These are phyloP conservation scores for Dicyrtomina minuta DNA, from an alignment of 2,888 invertebrate genomes.

Conservation along the genomic window DNA sequence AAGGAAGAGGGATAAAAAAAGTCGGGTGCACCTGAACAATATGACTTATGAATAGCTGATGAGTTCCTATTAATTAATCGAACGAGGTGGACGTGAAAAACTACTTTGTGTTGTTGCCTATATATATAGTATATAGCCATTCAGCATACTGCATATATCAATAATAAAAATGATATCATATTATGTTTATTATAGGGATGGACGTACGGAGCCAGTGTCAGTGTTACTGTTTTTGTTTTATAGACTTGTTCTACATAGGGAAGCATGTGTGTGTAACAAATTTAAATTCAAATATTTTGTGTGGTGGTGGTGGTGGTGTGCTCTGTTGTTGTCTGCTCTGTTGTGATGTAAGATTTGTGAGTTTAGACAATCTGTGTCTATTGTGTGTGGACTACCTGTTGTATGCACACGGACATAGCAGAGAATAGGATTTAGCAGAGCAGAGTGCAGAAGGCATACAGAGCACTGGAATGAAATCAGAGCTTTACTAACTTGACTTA, in stretches of 20 bases:
- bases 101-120: neutral
- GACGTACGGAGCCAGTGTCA: no score
- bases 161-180: no score
- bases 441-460: neutral
- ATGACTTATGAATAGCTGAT: conserved; percentile 35
- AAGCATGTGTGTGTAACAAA: no score
- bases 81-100: neutral
- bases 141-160: no score
- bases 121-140: neutral
- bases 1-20: neutral
- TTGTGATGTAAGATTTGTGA: no score
- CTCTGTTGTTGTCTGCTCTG: no score
- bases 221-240: no score
- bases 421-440: neutral
- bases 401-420: neutral
- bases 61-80: conserved; percentile 33
- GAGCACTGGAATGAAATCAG: conserved; percentile 17
- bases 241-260: no score
- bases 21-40: conserved; percentile 31
- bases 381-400: neutral
- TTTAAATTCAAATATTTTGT: no score
- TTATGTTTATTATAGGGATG: no score
- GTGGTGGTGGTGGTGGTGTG: no score
- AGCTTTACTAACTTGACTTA: conserved; percentile 28
- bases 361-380: conserved; percentile 4